phyloP scores from a whole-genome alignment of 2,113 vertebrate genomes.

The Tapirus terrestris region DNA sequence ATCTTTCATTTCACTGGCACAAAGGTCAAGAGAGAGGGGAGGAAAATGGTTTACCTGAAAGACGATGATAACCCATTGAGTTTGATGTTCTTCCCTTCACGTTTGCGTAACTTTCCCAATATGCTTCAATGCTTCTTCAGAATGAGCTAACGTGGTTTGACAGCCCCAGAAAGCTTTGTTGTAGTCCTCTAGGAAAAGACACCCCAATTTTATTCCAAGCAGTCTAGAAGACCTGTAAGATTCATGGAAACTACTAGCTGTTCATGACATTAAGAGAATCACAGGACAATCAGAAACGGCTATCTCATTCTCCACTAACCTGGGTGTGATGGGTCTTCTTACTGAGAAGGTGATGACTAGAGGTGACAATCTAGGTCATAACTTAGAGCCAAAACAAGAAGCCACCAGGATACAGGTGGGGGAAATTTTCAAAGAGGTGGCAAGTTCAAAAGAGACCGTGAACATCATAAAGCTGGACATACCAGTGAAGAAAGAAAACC shows the following conservation, averaged over 20 bases:
- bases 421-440: neutral
- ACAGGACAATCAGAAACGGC: neutral
- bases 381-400: neutral
- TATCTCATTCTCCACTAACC: neutral
- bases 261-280: neutral
- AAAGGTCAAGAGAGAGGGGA: neutral
- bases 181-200: neutral
- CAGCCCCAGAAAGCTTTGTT: neutral
- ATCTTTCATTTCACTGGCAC: neutral
- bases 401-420: neutral
- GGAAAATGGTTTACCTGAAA: neutral
- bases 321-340: neutral
- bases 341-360: neutral
- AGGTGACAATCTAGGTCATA: neutral
- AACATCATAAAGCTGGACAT: neutral
- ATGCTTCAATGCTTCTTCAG: neutral
- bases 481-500: neutral
- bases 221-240: neutral
- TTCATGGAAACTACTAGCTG: neutral
- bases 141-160: neutral
- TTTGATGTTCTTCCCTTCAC: neutral
- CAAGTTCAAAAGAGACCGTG: neutral
- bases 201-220: neutral
- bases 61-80: neutral
- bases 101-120: neutral